Evolutionary conservation across 2,888 invertebrate species (phyloP).

Genomic region (Drosophila helvetica): DNA sequence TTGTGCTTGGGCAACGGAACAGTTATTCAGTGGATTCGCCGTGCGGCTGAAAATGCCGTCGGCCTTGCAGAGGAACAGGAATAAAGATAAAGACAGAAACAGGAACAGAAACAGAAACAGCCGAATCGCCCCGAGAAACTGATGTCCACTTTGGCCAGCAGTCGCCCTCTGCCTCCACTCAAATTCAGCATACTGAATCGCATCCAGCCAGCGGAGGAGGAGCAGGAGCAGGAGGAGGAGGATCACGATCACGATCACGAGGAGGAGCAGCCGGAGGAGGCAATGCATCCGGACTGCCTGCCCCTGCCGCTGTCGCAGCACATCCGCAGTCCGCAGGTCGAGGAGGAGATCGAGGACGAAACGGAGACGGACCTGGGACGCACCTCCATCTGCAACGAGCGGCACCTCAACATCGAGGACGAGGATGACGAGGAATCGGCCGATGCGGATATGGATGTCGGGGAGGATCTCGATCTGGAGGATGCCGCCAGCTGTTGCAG

Average conservation of each 20-base stretch:
- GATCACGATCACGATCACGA: conserved; percentile 4
- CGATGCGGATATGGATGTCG: conserved; percentile 47
- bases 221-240: conserved; percentile 13
- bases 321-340: conserved; percentile 79
- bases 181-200: conserved; percentile 44
- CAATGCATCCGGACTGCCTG: conserved; percentile 83
- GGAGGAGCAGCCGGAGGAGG: conserved; percentile 2
- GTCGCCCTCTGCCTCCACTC: conserved; percentile 64
- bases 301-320: conserved; percentile 76
- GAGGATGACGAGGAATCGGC: conserved; percentile 40
- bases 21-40: conserved; percentile 1
- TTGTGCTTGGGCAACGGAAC: background rate
- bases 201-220: conserved; percentile 15
- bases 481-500: conserved; percentile 88
- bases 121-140: conserved; percentile 35
- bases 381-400: conserved; percentile 45
- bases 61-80: conserved; percentile 17
- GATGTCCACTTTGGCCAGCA: conserved; percentile 79
- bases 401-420: conserved; percentile 55
- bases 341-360: conserved; percentile 51
- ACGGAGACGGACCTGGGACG: conserved; percentile 37
- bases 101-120: background rate
- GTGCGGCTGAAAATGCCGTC: conserved; percentile 43
- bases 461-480: conserved; percentile 66
- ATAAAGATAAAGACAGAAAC: background rate